Base-by-base conservation (phyloP, 2,888 invertebrate species). In the Troides oblongomaculatus region DNA sequence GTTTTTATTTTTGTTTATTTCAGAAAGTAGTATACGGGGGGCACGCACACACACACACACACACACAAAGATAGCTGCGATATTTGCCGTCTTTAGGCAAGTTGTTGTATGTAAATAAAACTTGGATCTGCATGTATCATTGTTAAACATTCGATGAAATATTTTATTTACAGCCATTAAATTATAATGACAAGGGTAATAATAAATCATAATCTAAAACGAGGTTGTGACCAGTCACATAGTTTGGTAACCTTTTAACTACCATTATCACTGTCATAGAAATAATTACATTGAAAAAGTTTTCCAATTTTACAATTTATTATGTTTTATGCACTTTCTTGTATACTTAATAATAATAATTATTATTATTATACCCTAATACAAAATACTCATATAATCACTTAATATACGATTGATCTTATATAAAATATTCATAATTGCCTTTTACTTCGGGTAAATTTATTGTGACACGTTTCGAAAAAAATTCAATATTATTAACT, bases 21-120 rank as follows among this genome's bases (percentile, higher is more conserved):
- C 7, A 46, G 53, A 57, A 50, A 25, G 17, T 57, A 46, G 50
- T 25, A 50, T 12, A 46, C 43, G 30, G 30, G 72, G 72, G 60
- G 53, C 64, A 62, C 62, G 71, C 64, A 61, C 71, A 74, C 72
- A 74, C 65, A 64, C 68, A 76, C 21, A 21, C 21, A 21, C 21
- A 21, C 21, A 21, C 69, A 75, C 70, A 64, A 66, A 66, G 62
- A 25, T 66, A 30, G 60, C 53, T 73, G 74, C 77, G 76, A 77
- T 77, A 69, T 69, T 70, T 70, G 76, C 79, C 80, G 80, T 80
- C 79, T 74, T 72, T 73, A 75, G 76, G 77, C 66, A 73, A 71
- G 74, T 78, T 75, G 74, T 72, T 73, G 72, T 73, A 72, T 62
- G 23, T 12, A 68, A 66, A 68, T 17, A 71, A 59, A 61, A n/a